Evolutionary conservation across 2,888 invertebrate genomes (phyloP), one percentile per base, ranked within the genome.

Genomic region (Ligdia adustata): DNA sequence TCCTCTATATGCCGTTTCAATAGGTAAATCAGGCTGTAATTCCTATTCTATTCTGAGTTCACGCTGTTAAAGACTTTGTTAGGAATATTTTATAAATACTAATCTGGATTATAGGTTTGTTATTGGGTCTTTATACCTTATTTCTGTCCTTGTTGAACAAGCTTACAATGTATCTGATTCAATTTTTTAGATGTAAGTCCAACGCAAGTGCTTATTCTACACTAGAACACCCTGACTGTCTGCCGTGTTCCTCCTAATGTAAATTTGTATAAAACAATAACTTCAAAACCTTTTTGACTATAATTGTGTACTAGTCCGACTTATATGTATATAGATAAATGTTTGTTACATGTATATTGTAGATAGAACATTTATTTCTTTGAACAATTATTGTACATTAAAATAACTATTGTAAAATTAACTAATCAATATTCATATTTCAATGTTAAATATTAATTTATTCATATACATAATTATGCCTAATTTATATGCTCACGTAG

Each of bases 291-390:
- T 76, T 81, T 85, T 86, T 72, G 82, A 85, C 80, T 82, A 82
- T 72, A 69, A 85, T 80, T 72, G 79, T 77, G 78, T 86, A 88
- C 90, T 90, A 90, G 90, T 90, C 90, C 86, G 81, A 84, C 76
- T 83, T 85, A 83, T 84, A 79, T 90, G 89, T 90, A 89, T 72
- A 90, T 88, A 90, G 84, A 85, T 88, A 87, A 83, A 87, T 87
- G 85, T 90, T 90, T 88, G 89, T 90, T 89, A 90, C 82, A 75
- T 90, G 89, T 90, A 90, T 87, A 90, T 89, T 90, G 83, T 90
- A 89, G 89, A 90, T 90, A 89, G 89, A 86, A 76, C 78, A 83
- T 86, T 87, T 78, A 83, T 87, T 88, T 84, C 85, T 82, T 87
- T 88, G 79, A 79, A 85, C 72, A 75, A 76, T 82, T 86, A 79